A percentile compares a stretch with the other conserved stretches of the same genome.
Evolutionary conservation across 2,113 vertebrate species (phyloP).

Genomic region (Scalopus aquaticus): DNA sequence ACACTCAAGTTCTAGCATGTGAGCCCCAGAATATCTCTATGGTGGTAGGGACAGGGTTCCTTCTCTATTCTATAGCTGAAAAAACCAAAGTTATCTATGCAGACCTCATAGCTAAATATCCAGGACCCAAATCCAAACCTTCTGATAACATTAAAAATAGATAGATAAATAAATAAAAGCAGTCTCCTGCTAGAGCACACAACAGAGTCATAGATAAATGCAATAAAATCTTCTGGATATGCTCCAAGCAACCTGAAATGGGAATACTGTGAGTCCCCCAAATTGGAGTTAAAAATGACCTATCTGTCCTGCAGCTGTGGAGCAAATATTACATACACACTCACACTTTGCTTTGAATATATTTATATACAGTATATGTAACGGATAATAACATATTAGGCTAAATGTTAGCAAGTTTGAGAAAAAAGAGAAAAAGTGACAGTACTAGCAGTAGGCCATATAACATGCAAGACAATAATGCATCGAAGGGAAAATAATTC

Average conservation of each 20-base stretch:
- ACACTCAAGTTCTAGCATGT: fast-evolving
- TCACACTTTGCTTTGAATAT: neutral
- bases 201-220: neutral
- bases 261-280: neutral
- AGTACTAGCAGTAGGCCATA: neutral
- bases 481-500: slow-evolving; percentile 3
- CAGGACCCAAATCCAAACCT: neutral
- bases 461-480: neutral
- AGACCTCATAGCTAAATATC: neutral
- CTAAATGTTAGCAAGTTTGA: neutral
- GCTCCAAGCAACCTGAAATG: neutral
- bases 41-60: too few relatives aligned
- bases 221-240: neutral
- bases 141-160: neutral
- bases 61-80: neutral
- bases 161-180: neutral
- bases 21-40: neutral
- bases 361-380: neutral
- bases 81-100: neutral
- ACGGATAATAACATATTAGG: neutral
- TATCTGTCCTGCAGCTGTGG: neutral
- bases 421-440: neutral
- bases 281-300: neutral
- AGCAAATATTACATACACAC: neutral
- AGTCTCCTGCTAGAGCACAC: neutral